Base-by-base conservation (phyloP, 2,113 vertebrate genomes). In the Cyanistes caeruleus region DNA sequence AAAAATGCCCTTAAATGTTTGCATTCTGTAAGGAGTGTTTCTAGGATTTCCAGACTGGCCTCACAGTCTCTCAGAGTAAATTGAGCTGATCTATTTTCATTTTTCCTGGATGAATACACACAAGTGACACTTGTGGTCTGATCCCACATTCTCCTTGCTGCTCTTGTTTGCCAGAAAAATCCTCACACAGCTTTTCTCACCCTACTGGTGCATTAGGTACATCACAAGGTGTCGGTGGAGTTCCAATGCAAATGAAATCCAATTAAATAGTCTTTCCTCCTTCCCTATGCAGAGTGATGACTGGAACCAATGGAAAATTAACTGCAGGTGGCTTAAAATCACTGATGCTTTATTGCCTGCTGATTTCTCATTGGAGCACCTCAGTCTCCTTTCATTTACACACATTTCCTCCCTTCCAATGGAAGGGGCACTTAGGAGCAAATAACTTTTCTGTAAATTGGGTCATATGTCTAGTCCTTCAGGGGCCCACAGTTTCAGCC, bases 311-410 rank as follows among this genome's bases (percentile, higher is more conserved):
- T 79, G 39, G 65, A 90, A 96, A 97, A 95, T 91, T 85, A 94
- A 81, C 89, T 94, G 81, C 89, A 95, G 76, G 85, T 92, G 83
- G 73, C 90, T 94, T 84, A 90, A 86, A 94, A 91, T 94, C 87
- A 81, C 84, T 75, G 93, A 53, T 5, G 12, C 58, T 85, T 95
- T 91, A 91, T 91, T 91, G 79, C 81, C 78, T 89, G 65, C 77
- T 96, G 81, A 93, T 94, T 96, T 94, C 78, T 95, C 84, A 62
- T 91, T 83, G 94, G 78, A 82, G 84, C 33, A 76, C 62, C 87
- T 91, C 63, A 53, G 81, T 65, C 80, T 84, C 62, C 84, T 93
- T 93, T 84, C 64, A 96, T 90, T 90, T 94, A n/a, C 67, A 77
- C 82, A 83, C 48, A 79, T 84, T 89, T 92, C 87, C 81, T 73